phyloP scores from a whole-genome alignment of 2,797 vertebrate species.

The Crenuchus spilurus region DNA sequence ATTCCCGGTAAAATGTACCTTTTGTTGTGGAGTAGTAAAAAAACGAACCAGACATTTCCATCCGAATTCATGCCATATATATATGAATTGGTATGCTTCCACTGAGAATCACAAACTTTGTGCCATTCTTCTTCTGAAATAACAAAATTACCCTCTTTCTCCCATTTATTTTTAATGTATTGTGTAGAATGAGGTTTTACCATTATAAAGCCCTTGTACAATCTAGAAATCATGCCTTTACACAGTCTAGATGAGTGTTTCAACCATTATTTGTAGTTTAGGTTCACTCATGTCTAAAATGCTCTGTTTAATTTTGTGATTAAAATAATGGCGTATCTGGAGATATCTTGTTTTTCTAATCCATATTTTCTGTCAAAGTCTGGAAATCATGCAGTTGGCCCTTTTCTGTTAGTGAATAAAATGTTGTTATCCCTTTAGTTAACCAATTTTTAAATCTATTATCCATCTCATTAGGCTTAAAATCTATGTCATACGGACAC shows the following conservation, averaged over 20 bases:
- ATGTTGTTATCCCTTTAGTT: too few relatives aligned
- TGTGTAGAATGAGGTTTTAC: conserved; percentile 33
- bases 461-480: neutral
- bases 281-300: neutral
- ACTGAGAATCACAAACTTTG: neutral
- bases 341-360: neutral
- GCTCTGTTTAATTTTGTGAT: conserved; percentile 9
- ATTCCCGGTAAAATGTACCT: neutral
- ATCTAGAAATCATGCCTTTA: conserved; percentile 34
- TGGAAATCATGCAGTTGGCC: neutral
- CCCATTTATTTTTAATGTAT: conserved; percentile 39
- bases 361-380: neutral
- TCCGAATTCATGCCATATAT: conserved; percentile 6
- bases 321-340: conserved; percentile 12
- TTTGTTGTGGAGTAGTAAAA: conserved; percentile 9
- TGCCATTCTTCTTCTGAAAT: conserved; percentile 21
- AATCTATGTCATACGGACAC: neutral
- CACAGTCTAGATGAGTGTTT: neutral
- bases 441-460: neutral
- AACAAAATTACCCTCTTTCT: conserved; percentile 14
- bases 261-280: neutral
- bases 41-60: conserved; percentile 24
- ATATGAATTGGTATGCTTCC: conserved; percentile 24
- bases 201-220: conserved; percentile 31
- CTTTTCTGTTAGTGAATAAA: neutral